Percentiles rank a stretch among this genome's conserved stretches.
Conservation (phyloP, 2,113 vertebrate species). For the Coregonus clupeaformis region DNA sequence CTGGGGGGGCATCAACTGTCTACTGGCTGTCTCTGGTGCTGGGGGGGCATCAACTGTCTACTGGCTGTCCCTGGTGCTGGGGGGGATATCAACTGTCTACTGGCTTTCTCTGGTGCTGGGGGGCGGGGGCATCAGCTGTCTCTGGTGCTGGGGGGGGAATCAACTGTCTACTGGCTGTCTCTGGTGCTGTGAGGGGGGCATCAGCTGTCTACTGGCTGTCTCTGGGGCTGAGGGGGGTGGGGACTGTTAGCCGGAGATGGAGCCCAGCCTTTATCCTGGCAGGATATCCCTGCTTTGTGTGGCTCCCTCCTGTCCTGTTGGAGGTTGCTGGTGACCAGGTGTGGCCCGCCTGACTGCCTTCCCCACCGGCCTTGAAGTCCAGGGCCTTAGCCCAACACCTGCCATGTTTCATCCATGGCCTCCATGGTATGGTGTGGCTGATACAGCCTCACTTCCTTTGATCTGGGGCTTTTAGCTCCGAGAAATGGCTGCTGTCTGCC, state of each 20-base stretch:
- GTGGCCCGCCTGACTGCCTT: conserved; percentile 28
- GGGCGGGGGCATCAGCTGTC: neutral
- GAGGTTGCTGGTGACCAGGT: conserved; percentile 45
- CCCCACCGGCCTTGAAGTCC: conserved; percentile 36
- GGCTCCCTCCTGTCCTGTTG: neutral
- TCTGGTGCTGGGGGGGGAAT: too few species aligned
- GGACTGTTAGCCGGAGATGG: conserved; percentile 5
- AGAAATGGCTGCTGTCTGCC: neutral
- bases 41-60: conserved; percentile 41
- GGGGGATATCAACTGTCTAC: conserved; percentile 50
- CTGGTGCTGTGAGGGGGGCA: conserved; percentile 29
- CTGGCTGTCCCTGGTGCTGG: conserved; percentile 37
- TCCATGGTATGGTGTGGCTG: conserved; percentile 8
- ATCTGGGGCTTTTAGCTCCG: neutral
- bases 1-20: too few species aligned
- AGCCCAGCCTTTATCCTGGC: conserved; percentile 37
- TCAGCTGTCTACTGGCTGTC: conserved; percentile 6
- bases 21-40: too few species aligned
- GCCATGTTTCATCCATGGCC: conserved; percentile 23
- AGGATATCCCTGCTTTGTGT: conserved; percentile 58
- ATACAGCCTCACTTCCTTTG: neutral
- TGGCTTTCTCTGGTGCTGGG: conserved; percentile 29
- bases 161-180: conserved; percentile 4
- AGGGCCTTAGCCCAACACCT: conserved; percentile 19
- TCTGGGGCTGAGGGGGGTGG: conserved; percentile 33